These are phyloP conservation scores for Corythoichthys haematopterus DNA, from an alignment of 2,113 vertebrate genomes.

Conservation along the genomic window DNA sequence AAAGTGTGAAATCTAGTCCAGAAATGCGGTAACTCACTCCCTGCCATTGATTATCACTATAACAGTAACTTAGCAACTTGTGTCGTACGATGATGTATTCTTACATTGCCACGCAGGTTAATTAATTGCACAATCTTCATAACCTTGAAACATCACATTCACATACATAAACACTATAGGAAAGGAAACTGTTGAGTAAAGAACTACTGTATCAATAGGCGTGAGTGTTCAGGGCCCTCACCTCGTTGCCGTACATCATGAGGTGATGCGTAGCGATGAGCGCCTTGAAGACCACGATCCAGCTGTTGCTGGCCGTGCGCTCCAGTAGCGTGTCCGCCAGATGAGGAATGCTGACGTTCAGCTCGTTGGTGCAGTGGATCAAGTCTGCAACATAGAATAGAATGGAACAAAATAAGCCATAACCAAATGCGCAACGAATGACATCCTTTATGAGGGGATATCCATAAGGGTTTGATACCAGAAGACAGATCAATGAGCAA, in stretches of 20 bases:
- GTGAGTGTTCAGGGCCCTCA: conserved; percentile 49
- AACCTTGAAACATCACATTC: too few relatives aligned
- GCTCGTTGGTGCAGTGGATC: conserved; percentile 91
- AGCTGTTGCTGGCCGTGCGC: conserved; percentile 87
- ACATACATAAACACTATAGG: too few relatives aligned
- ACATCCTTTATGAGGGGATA: conserved; percentile 21
- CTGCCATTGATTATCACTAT: too few relatives aligned
- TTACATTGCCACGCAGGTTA: too few relatives aligned
- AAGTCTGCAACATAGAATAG: conserved; percentile 73
- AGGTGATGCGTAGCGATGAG: conserved; percentile 94
- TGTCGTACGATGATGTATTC: too few relatives aligned
- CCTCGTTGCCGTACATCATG: conserved; percentile 97
- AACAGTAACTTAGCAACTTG: too few relatives aligned
- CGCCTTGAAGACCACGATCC: conserved; percentile 97
- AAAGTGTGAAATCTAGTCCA: too few relatives aligned
- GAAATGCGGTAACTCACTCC: too few relatives aligned
- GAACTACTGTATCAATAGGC: neutral
- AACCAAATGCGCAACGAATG: too few relatives aligned
- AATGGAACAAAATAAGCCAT: neutral
- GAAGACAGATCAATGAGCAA: conserved; percentile 32
- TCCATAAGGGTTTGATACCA: conserved; percentile 28
- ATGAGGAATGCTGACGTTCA: conserved; percentile 88
- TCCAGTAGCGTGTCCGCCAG: conserved; percentile 86
- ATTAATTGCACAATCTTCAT: too few relatives aligned
- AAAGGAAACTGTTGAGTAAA: too few relatives aligned